Evolutionary conservation across 1,140 invertebrate genomes (phyloP).

Genomic region (Oncopeltus fasciatus): DNA sequence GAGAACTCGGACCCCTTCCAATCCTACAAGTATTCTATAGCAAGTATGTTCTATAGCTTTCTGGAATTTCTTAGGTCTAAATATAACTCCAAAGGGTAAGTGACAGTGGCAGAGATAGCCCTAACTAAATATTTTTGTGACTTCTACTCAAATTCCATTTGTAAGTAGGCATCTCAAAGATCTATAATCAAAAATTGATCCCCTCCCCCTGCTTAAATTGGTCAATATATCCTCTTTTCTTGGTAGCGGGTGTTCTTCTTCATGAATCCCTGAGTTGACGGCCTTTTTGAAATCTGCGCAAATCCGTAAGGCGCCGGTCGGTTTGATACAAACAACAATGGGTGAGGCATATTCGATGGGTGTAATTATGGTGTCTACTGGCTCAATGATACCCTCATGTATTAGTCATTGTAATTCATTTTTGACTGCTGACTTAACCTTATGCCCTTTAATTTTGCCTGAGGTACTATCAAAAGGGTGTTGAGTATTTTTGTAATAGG

Average conservation of each 20-base stretch:
- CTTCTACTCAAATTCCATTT: not conserved
- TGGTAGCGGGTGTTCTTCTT: not conserved
- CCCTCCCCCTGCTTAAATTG: not conserved
- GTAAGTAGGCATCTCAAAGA: not conserved
- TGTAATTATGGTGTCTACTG: not conserved
- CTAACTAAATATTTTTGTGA: not conserved
- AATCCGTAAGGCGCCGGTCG: not conserved
- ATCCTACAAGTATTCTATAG: not conserved
- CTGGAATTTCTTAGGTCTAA: not conserved
- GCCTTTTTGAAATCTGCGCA: not conserved
- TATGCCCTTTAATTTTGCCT: not conserved
- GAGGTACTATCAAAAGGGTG: too few species aligned
- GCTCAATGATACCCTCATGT: not conserved
- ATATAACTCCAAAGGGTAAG: not conserved
- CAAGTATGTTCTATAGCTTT: not conserved
- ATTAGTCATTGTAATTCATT: not conserved
- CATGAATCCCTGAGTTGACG: not conserved
- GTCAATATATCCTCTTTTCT: not conserved
- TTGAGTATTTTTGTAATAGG: too few species aligned
- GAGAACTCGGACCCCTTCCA: not conserved
- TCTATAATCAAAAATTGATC: not conserved
- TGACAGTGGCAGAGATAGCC: not conserved
- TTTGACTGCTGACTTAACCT: not conserved
- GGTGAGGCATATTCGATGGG: not conserved
- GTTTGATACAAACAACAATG: not conserved